A percentile compares a stretch with the other conserved stretches of the same genome.
phyloP scores from a whole-genome alignment of 2,797 vertebrate species.

The Melanogrammus aeglefinus region DNA sequence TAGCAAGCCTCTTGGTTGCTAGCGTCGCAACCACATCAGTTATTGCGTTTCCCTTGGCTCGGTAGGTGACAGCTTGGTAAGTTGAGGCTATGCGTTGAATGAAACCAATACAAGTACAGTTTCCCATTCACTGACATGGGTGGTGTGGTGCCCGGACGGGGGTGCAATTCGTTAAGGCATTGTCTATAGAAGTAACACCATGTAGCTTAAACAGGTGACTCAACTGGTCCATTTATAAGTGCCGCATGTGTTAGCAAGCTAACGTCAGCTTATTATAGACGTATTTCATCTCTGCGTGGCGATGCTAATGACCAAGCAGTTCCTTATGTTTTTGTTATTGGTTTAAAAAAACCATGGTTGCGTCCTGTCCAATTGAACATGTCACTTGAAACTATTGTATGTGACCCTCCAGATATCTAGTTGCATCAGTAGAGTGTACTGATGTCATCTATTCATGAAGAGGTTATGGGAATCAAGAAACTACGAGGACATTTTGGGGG shows the following conservation, averaged over 20 bases:
- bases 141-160: neutral
- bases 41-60: neutral
- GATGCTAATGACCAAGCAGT: neutral
- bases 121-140: neutral
- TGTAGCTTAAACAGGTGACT: neutral
- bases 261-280: conserved; percentile 45
- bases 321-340: neutral
- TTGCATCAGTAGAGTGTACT: neutral
- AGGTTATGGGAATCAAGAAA: neutral
- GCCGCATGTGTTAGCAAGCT: conserved; percentile 57
- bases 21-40: neutral
- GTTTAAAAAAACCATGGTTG: neutral
- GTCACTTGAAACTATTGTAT: neutral
- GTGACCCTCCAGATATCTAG: neutral
- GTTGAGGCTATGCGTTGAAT: conserved; percentile 38
- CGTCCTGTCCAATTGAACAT: neutral
- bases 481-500: neutral
- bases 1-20: conserved; percentile 37
- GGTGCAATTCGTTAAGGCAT: no score
- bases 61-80: conserved; percentile 58
- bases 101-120: conserved; percentile 1
- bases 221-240: neutral
- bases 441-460: neutral
- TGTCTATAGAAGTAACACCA: neutral
- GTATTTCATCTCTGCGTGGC: neutral